Percentiles rank a stretch among this genome's conserved stretches.
Conservation (phyloP, 2,113 vertebrate species). For the Pachycephala philippinensis region DNA sequence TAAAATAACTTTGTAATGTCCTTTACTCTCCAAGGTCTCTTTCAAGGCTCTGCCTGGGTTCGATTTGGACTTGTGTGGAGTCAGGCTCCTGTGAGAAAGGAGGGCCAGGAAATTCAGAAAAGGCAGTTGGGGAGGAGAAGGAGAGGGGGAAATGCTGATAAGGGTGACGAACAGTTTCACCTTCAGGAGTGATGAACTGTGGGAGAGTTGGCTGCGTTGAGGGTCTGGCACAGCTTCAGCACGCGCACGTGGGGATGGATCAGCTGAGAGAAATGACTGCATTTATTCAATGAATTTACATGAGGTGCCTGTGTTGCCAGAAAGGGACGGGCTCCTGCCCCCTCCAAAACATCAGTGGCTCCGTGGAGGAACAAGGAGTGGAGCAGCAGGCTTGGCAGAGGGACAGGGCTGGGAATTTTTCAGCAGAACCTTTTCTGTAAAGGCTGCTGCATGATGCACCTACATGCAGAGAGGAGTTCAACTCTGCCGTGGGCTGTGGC, state of each 20-base stretch:
- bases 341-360: neutral
- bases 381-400: neutral
- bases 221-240: constrained; percentile 51
- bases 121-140: neutral
- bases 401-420: neutral
- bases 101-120: neutral
- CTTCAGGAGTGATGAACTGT: constrained; percentile 58
- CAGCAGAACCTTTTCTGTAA: neutral
- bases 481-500: neutral
- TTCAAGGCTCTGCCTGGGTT: neutral
- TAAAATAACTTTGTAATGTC: constrained; percentile 43
- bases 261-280: constrained; percentile 64
- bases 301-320: constrained; percentile 34
- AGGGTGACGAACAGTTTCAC: constrained; percentile 22
- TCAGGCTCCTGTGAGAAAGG: neutral
- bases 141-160: neutral
- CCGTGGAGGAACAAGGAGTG: neutral
- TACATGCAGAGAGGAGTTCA: neutral
- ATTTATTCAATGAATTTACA: constrained; percentile 67
- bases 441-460: neutral
- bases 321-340: neutral
- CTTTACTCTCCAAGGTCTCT: constrained; percentile 41
- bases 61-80: neutral
- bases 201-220: constrained; percentile 49
- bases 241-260: constrained; percentile 36